Conservation (phyloP, 2,888 invertebrate species). For the Hydriomena furcata region DNA sequence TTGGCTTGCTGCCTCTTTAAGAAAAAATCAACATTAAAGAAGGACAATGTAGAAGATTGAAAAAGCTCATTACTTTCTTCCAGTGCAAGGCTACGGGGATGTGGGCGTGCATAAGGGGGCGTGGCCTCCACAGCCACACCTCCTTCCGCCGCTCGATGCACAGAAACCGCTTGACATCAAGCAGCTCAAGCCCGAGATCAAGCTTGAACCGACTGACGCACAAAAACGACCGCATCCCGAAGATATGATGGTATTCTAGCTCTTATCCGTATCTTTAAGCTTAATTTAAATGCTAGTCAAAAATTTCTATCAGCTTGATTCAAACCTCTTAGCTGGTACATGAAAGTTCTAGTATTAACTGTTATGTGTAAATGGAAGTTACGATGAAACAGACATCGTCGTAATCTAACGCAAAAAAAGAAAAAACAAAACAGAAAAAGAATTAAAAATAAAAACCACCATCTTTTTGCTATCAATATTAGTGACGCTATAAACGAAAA, state of each 20-base stretch:
- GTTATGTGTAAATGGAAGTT: too few relatives aligned
- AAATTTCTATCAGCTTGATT: too few relatives aligned
- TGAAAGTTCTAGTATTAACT: too few relatives aligned
- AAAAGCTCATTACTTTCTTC: conserved; percentile 18
- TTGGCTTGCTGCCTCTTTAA: background rate
- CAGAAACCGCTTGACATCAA: conserved; percentile 74
- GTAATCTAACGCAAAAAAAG: too few relatives aligned
- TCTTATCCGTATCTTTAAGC: background rate
- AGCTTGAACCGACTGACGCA: conserved; percentile 70
- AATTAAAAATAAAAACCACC: too few relatives aligned
- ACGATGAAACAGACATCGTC: too few relatives aligned
- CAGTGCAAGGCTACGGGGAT: conserved; percentile 74
- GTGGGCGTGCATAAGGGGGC: conserved; percentile 71
- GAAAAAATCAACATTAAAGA: background rate
- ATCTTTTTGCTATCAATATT: too few relatives aligned
- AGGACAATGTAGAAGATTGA: conserved; percentile 22
- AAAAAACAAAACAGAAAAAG: too few relatives aligned
- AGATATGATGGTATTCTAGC: conserved; percentile 64
- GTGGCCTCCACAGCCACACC: conserved; percentile 74
- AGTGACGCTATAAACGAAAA: too few relatives aligned
- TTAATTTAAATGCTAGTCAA: background rate
- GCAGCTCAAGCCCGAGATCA: conserved; percentile 75
- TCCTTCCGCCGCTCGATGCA: conserved; percentile 68
- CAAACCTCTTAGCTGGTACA: too few relatives aligned
- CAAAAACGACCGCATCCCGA: conserved; percentile 75